Conservation (phyloP, 2,888 invertebrate genomes). For the Lottia gigantea region DNA sequence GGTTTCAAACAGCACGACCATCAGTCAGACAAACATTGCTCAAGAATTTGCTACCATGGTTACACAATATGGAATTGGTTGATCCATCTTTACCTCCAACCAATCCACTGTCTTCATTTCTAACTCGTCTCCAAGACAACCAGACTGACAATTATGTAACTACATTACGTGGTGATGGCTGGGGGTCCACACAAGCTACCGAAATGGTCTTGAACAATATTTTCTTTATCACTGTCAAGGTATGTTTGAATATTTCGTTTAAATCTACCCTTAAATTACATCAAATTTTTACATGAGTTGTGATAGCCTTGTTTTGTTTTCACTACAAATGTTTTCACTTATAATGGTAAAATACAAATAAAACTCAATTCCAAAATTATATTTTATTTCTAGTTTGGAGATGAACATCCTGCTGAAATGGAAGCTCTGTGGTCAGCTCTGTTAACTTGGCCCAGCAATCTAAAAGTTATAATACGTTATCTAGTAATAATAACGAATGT, state of each 20-base stretch:
- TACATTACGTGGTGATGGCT: constrained; percentile 87
- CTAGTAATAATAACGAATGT: constrained; percentile 95
- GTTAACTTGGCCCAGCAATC: constrained; percentile 93
- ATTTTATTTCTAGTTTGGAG: constrained; percentile 82
- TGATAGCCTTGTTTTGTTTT: no score
- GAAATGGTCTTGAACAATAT: constrained; percentile 99
- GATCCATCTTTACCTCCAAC: constrained; percentile 90
- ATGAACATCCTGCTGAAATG: constrained; percentile 93
- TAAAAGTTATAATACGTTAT: constrained; percentile 95
- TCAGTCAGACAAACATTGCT: constrained; percentile 91
- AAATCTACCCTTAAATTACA: no score
- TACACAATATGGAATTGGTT: constrained; percentile 97
- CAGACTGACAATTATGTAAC: constrained; percentile 71
- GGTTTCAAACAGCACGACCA: constrained; percentile 94
- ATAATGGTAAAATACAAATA: no score
- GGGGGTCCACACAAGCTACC: constrained; percentile 98
- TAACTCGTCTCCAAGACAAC: constrained; percentile 71
- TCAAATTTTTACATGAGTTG: no score
- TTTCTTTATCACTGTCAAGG: constrained; percentile 90
- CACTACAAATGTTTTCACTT: no score
- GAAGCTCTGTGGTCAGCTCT: constrained; percentile 96
- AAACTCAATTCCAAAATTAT: background rate
- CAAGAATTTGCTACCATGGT: constrained; percentile 95
- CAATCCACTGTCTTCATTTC: constrained; percentile 56
- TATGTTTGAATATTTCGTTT: constrained; percentile 24